Percentiles rank a stretch among this genome's conserved stretches.
Evolutionary conservation across 2,797 vertebrate species (phyloP).

Genomic region (Falco naumanni): DNA sequence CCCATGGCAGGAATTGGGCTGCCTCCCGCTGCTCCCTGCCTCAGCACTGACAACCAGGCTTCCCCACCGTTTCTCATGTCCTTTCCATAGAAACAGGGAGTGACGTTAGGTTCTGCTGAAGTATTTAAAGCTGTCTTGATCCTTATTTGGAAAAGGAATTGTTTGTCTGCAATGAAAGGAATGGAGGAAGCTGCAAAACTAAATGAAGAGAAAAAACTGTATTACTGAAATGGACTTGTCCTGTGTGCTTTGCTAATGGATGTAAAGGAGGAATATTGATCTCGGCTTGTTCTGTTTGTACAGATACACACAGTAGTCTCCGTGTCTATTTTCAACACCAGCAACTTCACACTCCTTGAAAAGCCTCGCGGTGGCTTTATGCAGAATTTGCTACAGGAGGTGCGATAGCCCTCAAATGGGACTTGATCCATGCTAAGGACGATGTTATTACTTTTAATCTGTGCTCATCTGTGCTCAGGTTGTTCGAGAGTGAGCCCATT

Average conservation of each 20-base stretch:
- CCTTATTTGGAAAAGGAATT: not conserved
- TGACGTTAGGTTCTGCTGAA: not conserved
- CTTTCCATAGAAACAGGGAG: not conserved
- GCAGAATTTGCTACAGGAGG: not conserved
- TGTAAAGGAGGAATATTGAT: not conserved
- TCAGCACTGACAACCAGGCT: not conserved
- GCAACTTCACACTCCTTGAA: not conserved
- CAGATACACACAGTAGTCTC: not conserved
- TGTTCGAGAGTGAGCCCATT: no score
- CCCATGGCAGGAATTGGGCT: not conserved
- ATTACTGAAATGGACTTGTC: not conserved
- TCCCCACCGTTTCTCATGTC: fast-evolving
- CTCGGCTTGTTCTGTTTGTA: not conserved
- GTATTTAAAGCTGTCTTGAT: not conserved
- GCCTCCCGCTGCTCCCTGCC: not conserved
- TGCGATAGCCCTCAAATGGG: not conserved
- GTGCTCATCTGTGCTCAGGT: fast-evolving
- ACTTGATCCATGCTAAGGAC: not conserved
- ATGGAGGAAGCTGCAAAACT: not conserved
- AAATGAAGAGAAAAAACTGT: not conserved
- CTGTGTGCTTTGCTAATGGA: not conserved
- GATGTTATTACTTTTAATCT: not conserved
- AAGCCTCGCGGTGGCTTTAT: not conserved
- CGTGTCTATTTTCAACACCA: not conserved
- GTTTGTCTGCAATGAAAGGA: not conserved